A percentile compares a stretch with the other conserved stretches of the same genome.
Evolutionary conservation across 2,797 vertebrate species (phyloP).

Genomic region (Xyrichtys novacula): DNA sequence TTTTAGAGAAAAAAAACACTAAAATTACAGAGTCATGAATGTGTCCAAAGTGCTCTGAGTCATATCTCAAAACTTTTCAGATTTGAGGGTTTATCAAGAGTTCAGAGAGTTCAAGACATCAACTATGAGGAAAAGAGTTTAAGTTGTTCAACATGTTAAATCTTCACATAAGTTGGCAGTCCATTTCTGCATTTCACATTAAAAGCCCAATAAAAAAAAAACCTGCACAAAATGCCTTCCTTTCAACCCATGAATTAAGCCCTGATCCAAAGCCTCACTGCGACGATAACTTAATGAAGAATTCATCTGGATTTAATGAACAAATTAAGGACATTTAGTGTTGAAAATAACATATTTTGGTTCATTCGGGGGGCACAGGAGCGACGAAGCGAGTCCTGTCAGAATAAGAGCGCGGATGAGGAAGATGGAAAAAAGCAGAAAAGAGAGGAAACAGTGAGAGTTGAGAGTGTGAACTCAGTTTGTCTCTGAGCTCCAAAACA

Average conservation of each 20-base stretch:
- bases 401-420: constrained; percentile 39
- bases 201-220: constrained; percentile 28
- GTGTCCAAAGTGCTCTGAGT: too few species aligned
- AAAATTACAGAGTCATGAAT: too few species aligned
- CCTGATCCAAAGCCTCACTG: background rate
- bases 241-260: constrained; percentile 8
- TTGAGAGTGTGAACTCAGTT: constrained; percentile 62
- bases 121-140: too few species aligned
- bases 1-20: too few species aligned
- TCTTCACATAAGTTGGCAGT: too few species aligned
- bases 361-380: constrained; percentile 58
- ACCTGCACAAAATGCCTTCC: constrained; percentile 24
- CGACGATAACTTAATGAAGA: constrained; percentile 21
- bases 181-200: too few species aligned
- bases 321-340: constrained; percentile 64
- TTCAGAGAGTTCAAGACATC: background rate
- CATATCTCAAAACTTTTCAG: too few species aligned
- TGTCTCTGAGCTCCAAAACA: constrained; percentile 90
- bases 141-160: too few species aligned
- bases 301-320: constrained; percentile 57
- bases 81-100: constrained; percentile 12
- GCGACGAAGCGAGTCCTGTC: constrained; percentile 34
- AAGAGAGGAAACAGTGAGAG: constrained; percentile 28
- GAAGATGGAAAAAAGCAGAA: constrained; percentile 8
- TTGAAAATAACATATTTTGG: constrained; percentile 45